These are phyloP conservation scores for Berghia stephanieae DNA, from an alignment of 1,140 invertebrate species.

Conservation along the genomic window DNA sequence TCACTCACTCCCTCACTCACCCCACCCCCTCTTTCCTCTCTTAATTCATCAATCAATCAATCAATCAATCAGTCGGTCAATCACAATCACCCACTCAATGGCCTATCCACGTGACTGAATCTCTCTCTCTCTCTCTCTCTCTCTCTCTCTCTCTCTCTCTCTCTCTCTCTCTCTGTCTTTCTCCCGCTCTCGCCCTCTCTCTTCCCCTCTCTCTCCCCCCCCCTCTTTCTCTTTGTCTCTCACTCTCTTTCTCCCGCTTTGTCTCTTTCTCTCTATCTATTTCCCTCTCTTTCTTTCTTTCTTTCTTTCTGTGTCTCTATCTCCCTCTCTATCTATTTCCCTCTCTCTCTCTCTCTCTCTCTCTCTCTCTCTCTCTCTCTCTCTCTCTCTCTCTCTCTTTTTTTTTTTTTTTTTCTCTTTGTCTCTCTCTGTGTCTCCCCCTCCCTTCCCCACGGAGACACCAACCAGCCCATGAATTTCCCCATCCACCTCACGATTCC, in stretches of 20 bases:
- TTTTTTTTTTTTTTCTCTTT: background rate
- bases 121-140: background rate
- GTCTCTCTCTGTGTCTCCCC: too few relatives aligned
- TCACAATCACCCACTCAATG: too few relatives aligned
- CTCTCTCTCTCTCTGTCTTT: background rate
- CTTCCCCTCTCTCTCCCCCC: background rate
- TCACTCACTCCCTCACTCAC: too few relatives aligned
- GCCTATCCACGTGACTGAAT: too few relatives aligned
- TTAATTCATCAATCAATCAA: too few relatives aligned
- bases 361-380: background rate
- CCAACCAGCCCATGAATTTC: too few relatives aligned
- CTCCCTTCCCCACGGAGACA: too few relatives aligned
- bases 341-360: background rate
- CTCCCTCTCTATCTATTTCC: background rate
- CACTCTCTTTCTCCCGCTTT: background rate
- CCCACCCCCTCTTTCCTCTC: too few relatives aligned
- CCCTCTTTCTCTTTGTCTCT: background rate
- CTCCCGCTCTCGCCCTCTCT: conserved; percentile 14
- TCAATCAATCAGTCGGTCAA: too few relatives aligned
- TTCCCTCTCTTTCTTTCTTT: background rate
- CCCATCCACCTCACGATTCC: too few relatives aligned
- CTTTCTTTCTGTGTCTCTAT: background rate
- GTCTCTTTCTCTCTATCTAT: background rate
- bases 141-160: background rate
- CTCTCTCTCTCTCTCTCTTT: background rate